Conservation (phyloP, 2,113 vertebrate species). For the Martes martes region DNA sequence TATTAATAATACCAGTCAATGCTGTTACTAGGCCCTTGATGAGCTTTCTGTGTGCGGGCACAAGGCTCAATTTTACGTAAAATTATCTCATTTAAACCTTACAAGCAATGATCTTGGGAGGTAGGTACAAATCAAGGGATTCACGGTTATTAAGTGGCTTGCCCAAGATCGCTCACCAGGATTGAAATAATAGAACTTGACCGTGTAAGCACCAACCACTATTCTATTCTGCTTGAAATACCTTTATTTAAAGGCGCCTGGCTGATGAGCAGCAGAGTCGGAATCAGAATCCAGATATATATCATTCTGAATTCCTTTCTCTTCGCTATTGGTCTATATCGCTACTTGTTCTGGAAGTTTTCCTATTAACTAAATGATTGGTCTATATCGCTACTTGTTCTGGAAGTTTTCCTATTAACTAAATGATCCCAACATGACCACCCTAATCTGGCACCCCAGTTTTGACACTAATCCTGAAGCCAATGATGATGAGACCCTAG, state of each 20-base stretch:
- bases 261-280: neutral
- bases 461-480: neutral
- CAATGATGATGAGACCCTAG: neutral
- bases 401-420: neutral
- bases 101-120: neutral
- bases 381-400: neutral
- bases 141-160: neutral
- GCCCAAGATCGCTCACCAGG: neutral
- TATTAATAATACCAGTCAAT: neutral
- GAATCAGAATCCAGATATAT: neutral
- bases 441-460: neutral
- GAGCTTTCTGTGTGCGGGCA: neutral
- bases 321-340: neutral
- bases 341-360: neutral
- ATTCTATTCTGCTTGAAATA: rapidly evolving
- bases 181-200: neutral
- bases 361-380: neutral
- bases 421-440: neutral
- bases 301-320: neutral
- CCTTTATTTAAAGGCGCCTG: neutral
- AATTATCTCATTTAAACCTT: neutral
- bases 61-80: neutral
- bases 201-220: too few relatives aligned
- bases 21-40: neutral
- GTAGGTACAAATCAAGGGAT: neutral